A percentile compares a stretch with the other conserved stretches of the same genome.
phyloP scores from a whole-genome alignment of 2,888 invertebrate species.

The Ophraella communa region DNA sequence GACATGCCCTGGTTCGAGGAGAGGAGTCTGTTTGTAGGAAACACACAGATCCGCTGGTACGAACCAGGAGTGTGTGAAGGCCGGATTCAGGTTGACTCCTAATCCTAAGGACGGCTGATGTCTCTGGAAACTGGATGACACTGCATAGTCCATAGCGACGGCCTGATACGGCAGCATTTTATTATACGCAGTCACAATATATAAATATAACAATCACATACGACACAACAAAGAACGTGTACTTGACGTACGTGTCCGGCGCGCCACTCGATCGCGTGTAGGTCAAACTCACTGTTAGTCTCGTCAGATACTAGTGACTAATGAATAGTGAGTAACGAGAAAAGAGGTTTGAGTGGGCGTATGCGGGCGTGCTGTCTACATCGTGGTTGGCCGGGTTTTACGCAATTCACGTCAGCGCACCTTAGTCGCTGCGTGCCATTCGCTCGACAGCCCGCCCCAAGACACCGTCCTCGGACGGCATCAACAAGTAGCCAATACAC shows the following conservation, averaged over 20 bases:
- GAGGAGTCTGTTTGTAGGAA: conserved; percentile 81
- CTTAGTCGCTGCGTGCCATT: conserved; percentile 54
- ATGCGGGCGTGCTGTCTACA: conserved; percentile 49
- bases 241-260: conserved; percentile 6
- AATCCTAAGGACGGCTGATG: conserved; percentile 59
- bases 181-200: conserved; percentile 32
- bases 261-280: conserved; percentile 9
- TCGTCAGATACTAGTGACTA: conserved; percentile 47
- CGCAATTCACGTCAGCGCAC: conserved; percentile 54
- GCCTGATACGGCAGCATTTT: conserved; percentile 86
- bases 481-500: conserved; percentile 62
- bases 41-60: conserved; percentile 93
- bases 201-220: conserved; percentile 28
- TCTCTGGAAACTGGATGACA: conserved; percentile 58
- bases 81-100: conserved; percentile 72
- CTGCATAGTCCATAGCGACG: conserved; percentile 87
- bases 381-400: conserved; percentile 57
- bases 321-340: conserved; percentile 50
- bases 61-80: conserved; percentile 95
- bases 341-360: conserved; percentile 52
- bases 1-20: conserved; percentile 93
- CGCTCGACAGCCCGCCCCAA: conserved; percentile 54
- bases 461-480: conserved; percentile 46
- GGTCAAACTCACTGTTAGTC: conserved; percentile 15
- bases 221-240: conserved; percentile 11